Evolutionary conservation across 2,888 invertebrate genomes (phyloP), one percentile per base, ranked within the genome.

Genomic region (Tipula confusa): DNA sequence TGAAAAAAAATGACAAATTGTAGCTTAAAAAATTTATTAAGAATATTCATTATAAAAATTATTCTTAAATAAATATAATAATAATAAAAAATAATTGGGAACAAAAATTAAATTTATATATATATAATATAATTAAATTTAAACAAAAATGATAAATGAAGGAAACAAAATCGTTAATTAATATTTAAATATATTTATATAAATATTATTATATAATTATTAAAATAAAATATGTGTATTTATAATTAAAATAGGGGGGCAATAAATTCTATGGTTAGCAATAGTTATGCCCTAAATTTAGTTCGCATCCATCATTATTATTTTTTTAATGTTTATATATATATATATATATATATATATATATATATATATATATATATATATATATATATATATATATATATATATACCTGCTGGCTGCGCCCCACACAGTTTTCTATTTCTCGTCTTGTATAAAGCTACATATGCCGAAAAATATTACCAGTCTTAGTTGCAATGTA

Each of bases 151-250:
- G 64, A 64, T 64, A 64, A 64, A 24, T 64, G 64, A 64, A 64
- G 11, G 64, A 64, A 64, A 64, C 64, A 64, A 64, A 64, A 64
- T 64, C 64, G 64, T 64, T 64, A 64, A 64, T 64, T 64, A 64
- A 64, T 64, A 64, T 64, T 64, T 64, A 64, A 64, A 64, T 64
- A 64, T 64, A 64, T 64, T 64, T 64, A 64, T 64, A 64, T 64
- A 64, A 64, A 64, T 64, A 64, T 38, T 64, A 64, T 24, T 64
- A 64, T 64, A 64, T n/a, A n/a, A n/a, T n/a, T n/a, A 64, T 24
- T 64, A 15, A 43, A 43, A 15, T 15, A 36, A 9, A 36, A 38
- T 38, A 38, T 38, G n/a, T 38, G n/a, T 38, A 38, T 38, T n/a
- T 38, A n/a, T 38, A 38, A n/a, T n/a, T n/a, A n/a, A n/a, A n/a